phyloP scores from a whole-genome alignment of 2,113 vertebrate genomes.

The Pseudolaguvia tuberculata region DNA sequence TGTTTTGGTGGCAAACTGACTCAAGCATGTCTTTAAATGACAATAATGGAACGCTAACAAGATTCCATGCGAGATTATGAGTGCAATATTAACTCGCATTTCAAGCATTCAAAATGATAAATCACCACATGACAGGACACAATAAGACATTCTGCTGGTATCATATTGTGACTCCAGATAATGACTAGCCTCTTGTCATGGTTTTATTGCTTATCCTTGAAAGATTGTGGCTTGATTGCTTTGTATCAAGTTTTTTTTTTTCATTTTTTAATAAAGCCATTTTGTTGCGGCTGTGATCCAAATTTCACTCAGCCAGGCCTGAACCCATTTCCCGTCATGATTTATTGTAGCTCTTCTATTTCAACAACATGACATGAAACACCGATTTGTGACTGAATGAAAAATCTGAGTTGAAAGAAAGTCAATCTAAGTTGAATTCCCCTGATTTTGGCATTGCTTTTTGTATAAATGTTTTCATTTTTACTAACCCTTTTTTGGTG shows the following conservation, averaged over 20 bases:
- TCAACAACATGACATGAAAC: not conserved
- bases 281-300: slow-evolving; percentile 16
- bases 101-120: not conserved
- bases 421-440: not conserved
- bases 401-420: not conserved
- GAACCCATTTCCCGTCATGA: slow-evolving; percentile 26
- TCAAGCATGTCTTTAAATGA: not conserved
- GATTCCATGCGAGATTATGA: not conserved
- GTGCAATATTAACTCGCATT: not conserved
- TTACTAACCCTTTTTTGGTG: slow-evolving; percentile 46
- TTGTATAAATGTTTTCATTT: not conserved
- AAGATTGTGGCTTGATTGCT: not conserved
- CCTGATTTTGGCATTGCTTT: slow-evolving; percentile 42
- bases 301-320: not conserved
- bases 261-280: not conserved
- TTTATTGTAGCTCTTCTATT: slow-evolving; percentile 31
- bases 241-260: not conserved
- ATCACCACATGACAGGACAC: not conserved
- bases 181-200: not conserved
- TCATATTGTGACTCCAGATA: not conserved
- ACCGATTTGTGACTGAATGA: slow-evolving; percentile 12
- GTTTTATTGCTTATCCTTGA: slow-evolving; percentile 8
- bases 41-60: not conserved
- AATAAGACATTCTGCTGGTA: not conserved
- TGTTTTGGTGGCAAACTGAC: not conserved